A percentile compares a stretch with the other conserved stretches of the same genome.
phyloP scores from a whole-genome alignment of 2,113 vertebrate genomes.

The Lipophrys pholis region DNA sequence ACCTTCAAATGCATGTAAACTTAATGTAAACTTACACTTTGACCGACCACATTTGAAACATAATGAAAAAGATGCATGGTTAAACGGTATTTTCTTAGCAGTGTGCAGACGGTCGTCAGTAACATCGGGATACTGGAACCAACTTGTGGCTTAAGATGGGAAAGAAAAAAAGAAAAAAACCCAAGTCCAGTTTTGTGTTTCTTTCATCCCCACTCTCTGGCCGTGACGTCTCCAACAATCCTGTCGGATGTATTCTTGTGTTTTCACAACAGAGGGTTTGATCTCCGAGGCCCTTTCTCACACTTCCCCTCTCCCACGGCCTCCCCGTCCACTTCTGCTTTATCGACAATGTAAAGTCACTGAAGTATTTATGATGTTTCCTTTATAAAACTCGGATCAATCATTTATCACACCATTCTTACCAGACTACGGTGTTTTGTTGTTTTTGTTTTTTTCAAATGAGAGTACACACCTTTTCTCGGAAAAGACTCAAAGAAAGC shows the following conservation, averaged over 20 bases:
- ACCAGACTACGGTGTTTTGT: constrained; percentile 8
- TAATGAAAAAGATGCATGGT: too few species aligned
- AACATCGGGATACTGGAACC: neutral
- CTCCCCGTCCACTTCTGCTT: neutral
- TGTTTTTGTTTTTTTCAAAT: neutral
- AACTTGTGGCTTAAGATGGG: constrained; percentile 1
- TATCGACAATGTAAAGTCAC: constrained; percentile 29
- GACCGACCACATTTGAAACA: too few species aligned
- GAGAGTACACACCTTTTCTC: neutral
- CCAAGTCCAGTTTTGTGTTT: neutral
- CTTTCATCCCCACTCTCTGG: constrained; percentile 4
- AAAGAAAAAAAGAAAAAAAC: constrained; percentile 7
- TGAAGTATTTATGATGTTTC: constrained; percentile 51
- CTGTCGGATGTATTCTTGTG: constrained; percentile 31
- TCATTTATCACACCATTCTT: constrained; percentile 25
- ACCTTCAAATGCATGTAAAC: too few species aligned
- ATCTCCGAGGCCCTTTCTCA: constrained; percentile 40
- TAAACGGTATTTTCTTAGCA: too few species aligned
- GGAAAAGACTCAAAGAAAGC: neutral
- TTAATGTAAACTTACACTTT: too few species aligned
- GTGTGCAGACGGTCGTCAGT: too few species aligned
- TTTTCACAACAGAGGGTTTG: constrained; percentile 49
- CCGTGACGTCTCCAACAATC: constrained; percentile 14
- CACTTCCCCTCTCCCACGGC: constrained; percentile 38
- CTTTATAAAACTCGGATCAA: constrained; percentile 34